A percentile compares a stretch with the other conserved stretches of the same genome.
phyloP scores from a whole-genome alignment of 2,888 invertebrate genomes.

The Oligia latruncula region DNA sequence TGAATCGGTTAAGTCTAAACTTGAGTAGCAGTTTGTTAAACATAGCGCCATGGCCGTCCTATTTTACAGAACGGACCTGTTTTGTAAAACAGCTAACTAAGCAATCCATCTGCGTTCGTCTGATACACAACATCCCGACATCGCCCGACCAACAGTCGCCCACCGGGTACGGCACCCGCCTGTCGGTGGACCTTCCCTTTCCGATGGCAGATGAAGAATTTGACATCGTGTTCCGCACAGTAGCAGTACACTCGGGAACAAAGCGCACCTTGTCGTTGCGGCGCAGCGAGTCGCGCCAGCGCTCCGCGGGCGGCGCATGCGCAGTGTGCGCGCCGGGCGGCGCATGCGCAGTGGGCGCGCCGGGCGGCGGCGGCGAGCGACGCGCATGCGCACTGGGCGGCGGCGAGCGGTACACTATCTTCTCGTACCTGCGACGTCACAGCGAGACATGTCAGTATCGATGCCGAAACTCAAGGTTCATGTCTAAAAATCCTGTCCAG shows the following conservation, averaged over 20 bases:
- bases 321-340: too few species aligned
- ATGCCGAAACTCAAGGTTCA: neutral
- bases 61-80: too few species aligned
- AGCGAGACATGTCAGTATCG: neutral
- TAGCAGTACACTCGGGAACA: neutral
- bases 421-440: slow-evolving; percentile 77
- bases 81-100: too few species aligned
- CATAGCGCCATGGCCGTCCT: too few species aligned
- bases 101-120: neutral
- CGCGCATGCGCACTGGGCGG: slow-evolving; percentile 63
- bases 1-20: too few species aligned
- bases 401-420: slow-evolving; percentile 74
- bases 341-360: slow-evolving; percentile 62
- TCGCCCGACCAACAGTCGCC: neutral
- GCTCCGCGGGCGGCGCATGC: slow-evolving; percentile 70
- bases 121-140: neutral
- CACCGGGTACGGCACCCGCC: neutral
- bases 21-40: too few species aligned
- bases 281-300: slow-evolving; percentile 90
- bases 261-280: slow-evolving; percentile 65
- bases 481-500: neutral
- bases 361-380: slow-evolving; percentile 31
- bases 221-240: neutral
- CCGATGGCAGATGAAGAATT: neutral
- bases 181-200: neutral